phyloP scores from a whole-genome alignment of 2,113 vertebrate species.

The Sphyrna mokarran region DNA sequence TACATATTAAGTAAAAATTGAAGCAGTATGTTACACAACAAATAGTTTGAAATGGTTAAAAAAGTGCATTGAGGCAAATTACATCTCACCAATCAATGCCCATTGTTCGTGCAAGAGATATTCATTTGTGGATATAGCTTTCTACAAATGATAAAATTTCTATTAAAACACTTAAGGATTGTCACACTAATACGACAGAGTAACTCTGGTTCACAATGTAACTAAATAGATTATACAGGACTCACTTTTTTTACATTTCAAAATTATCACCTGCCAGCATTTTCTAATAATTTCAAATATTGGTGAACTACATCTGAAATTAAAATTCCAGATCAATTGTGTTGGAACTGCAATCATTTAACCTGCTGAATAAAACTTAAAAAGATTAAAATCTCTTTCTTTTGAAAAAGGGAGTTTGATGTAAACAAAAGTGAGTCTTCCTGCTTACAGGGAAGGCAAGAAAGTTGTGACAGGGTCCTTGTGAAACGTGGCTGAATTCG shows the following conservation, averaged over 20 bases:
- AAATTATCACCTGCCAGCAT: slow-evolving; percentile 31
- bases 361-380: neutral
- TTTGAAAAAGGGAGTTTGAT: neutral
- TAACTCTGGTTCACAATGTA: slow-evolving; percentile 36
- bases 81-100: slow-evolving; percentile 27
- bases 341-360: slow-evolving; percentile 13
- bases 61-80: slow-evolving; percentile 31
- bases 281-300: slow-evolving; percentile 8
- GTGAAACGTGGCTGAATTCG: neutral
- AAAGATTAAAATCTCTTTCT: neutral
- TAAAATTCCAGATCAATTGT: neutral
- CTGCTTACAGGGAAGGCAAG: neutral
- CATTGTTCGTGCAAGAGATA: slow-evolving; percentile 30
- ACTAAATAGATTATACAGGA: slow-evolving; percentile 27
- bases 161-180: slow-evolving; percentile 28
- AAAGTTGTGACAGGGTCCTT: neutral
- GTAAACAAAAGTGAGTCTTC: neutral
- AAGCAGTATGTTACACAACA: slow-evolving; percentile 35
- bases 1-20: slow-evolving; percentile 32
- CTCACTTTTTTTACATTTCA: neutral
- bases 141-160: slow-evolving; percentile 35
- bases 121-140: slow-evolving; percentile 32
- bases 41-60: slow-evolving; percentile 32
- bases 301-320: neutral
- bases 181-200: slow-evolving; percentile 32